phyloP scores from a whole-genome alignment of 2,888 invertebrate genomes.

The Pseudococcus viburni region DNA sequence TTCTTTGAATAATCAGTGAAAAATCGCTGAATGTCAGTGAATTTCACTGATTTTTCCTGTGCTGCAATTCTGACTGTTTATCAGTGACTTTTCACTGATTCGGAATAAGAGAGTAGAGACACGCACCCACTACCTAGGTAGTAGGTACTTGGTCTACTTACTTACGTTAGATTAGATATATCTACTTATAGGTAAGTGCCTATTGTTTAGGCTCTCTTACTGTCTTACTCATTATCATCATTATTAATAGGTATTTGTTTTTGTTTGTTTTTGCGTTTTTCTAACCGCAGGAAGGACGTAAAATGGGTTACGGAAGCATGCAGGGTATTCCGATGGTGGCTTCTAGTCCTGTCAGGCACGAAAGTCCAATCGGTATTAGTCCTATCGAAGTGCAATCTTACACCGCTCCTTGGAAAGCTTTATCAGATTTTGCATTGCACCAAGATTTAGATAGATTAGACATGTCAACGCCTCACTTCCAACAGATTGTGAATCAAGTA shows the following conservation, averaged over 20 bases:
- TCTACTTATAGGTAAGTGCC: too few species aligned
- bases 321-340: slow-evolving; percentile 99
- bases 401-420: slow-evolving; percentile 97
- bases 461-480: slow-evolving; percentile 91
- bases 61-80: too few species aligned
- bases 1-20: too few species aligned
- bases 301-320: slow-evolving; percentile 93
- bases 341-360: slow-evolving; percentile 91
- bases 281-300: slow-evolving; percentile 87
- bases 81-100: too few species aligned
- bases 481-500: slow-evolving; percentile 96
- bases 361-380: slow-evolving; percentile 88
- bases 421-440: slow-evolving; percentile 95
- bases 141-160: too few species aligned
- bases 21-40: too few species aligned
- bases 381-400: slow-evolving; percentile 92
- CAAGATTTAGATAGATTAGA: slow-evolving; percentile 91
- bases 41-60: too few species aligned
- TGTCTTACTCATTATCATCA: too few species aligned
- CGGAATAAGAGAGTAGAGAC: too few species aligned
- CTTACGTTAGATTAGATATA: too few species aligned
- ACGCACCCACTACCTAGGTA: too few species aligned
- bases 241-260: not conserved
- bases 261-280: not conserved
- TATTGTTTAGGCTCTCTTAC: too few species aligned